Percentiles rank a stretch among this genome's conserved stretches.
Evolutionary conservation across 2,797 vertebrate genomes (phyloP).

Genomic region (Danio albolineatus): DNA sequence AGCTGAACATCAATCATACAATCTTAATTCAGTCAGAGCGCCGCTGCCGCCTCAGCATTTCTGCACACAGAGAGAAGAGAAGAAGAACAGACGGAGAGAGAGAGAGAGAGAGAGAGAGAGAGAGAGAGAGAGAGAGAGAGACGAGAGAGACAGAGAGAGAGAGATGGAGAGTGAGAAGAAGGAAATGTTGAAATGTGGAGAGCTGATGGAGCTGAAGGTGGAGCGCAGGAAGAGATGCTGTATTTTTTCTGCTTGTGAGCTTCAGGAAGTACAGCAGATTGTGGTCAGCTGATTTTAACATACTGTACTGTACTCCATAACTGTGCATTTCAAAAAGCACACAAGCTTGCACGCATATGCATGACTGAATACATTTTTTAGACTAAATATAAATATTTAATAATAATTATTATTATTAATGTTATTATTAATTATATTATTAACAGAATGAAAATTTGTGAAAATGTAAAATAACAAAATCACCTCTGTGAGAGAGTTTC

Average conservation of each 20-base stretch:
- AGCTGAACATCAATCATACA: constrained; percentile 56
- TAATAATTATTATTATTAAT: too few species aligned
- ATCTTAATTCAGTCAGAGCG: constrained; percentile 54
- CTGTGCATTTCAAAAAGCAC: constrained; percentile 1
- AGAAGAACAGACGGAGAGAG: constrained; percentile 34
- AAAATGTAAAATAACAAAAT: too few species aligned
- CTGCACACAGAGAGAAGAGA: constrained; percentile 35
- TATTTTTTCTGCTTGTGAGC: constrained; percentile 68
- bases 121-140: background rate
- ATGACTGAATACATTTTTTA: constrained; percentile 14
- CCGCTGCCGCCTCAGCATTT: constrained; percentile 58
- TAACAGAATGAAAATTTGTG: too few species aligned
- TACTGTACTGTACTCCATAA: constrained; percentile 17
- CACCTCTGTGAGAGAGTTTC: too few species aligned
- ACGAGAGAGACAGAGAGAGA: background rate
- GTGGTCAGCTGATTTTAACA: constrained; percentile 67
- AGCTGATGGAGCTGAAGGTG: background rate
- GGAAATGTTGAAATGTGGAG: background rate
- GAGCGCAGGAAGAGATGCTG: constrained; percentile 56
- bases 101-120: constrained; percentile 5
- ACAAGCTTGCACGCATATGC: background rate
- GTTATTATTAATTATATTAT: too few species aligned
- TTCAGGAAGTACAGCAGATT: constrained; percentile 72
- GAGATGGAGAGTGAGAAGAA: background rate
- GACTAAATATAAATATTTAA: too few species aligned